phyloP scores from a whole-genome alignment of 2,113 vertebrate genomes.

The sheep (Ovis aries) region ARS-UI_Ramb_v3.0 NC_056060.1:88880001-88880500 shows the following conservation, averaged over 20 bases:
- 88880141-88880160: not conserved
- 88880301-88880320: slow-evolving; percentile 52
- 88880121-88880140: not conserved
- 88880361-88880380: slow-evolving; percentile 5
- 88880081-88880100: not conserved
- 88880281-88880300: not conserved
- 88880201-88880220: slow-evolving; percentile 50
- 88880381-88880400: not conserved
- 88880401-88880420: slow-evolving; percentile 49
- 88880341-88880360: slow-evolving; percentile 47
- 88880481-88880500: slow-evolving; percentile 36
- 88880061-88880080: not conserved
- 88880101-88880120: not conserved
- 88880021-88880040: not conserved
- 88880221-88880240: slow-evolving; percentile 59
- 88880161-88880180: slow-evolving; percentile 21
- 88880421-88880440: slow-evolving; percentile 56
- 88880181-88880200: slow-evolving; percentile 56
- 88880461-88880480: not conserved
- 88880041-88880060: not conserved
- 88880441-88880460: slow-evolving; percentile 11
- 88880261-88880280: slow-evolving; percentile 57
- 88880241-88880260: slow-evolving; percentile 69
- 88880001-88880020: not conserved
- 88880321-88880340: slow-evolving; percentile 22